Evolutionary conservation across 2,113 vertebrate species (phyloP), one percentile per base, ranked within the genome.

Genomic region (Chaenocephalus aceratus): DNA sequence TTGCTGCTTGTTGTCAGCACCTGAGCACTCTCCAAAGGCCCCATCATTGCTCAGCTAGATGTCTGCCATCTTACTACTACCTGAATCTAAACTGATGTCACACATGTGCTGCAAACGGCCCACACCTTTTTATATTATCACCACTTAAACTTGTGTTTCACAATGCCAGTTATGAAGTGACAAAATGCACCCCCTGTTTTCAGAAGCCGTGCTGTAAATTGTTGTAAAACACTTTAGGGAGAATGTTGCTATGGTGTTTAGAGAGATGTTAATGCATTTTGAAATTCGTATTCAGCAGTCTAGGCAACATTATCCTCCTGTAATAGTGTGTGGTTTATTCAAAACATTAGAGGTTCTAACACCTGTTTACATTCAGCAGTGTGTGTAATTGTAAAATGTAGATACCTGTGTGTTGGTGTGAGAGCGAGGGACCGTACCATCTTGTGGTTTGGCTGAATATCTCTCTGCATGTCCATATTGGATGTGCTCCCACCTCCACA

Each of bases 401-500:
- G 51, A 78, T 18, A 61, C 10, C 13, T 49, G 57, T 0, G 18
- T 59, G 46, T 69, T 44, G 6, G 10, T 60, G 52, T 54, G 12
- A 18, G 26, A 34, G n/a, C 26, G 14, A 75, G 34, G 72, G 54
- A 18, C 23, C 0, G 14, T 61, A 36, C 34, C 21, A 1, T 81
- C 21, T 61, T 56, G 72, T 77, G 72, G 68, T 72, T 76, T 53
- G 68, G 21, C 79, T 52, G 5, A 56, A 66, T 61, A 51, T 82
- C 3, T 26, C 26, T 26, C 2, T 26, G 26, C 26, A 26, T 26
- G 26, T 26, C 26, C 26, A 26, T 26, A 26, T 26, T 26, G 23
- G 64, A 26, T 73, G 66, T 68, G 59, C 84, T 77, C 70, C 76
- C 80, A 85, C 73, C 56, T 60, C 45, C 26, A 45, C 80, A 51